Evolutionary conservation across 2,888 invertebrate genomes (phyloP).

Genomic region (Altica lythri): DNA sequence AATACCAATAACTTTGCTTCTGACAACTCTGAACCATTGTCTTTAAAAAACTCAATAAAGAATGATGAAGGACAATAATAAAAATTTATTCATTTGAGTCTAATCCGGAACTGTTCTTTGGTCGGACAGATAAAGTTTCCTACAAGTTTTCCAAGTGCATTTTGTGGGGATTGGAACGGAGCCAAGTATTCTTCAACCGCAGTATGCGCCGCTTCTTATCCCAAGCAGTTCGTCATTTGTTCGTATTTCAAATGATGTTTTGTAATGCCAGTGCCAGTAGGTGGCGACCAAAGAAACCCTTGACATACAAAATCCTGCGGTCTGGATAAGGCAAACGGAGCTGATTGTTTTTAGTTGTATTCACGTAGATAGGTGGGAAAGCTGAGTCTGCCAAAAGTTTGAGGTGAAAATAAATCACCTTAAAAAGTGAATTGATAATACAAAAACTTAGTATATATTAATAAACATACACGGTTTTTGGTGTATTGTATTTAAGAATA

Average conservation of each 20-base stretch:
- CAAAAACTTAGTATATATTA: too few relatives aligned
- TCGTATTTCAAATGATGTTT: slow-evolving; percentile 24
- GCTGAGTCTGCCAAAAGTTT: too few relatives aligned
- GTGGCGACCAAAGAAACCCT: slow-evolving; percentile 16
- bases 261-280: slow-evolving; percentile 16
- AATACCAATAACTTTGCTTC: too few relatives aligned
- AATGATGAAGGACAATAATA: too few relatives aligned
- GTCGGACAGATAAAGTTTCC: slow-evolving; percentile 40
- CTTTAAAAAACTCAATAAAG: too few relatives aligned
- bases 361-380: too few relatives aligned
- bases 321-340: not conserved
- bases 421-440: too few relatives aligned
- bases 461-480: too few relatives aligned
- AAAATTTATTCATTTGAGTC: too few relatives aligned
- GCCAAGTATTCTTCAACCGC: slow-evolving; percentile 35
- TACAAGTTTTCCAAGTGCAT: slow-evolving; percentile 41
- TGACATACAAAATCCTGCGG: slow-evolving; percentile 3
- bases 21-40: too few relatives aligned
- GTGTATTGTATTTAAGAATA: too few relatives aligned
- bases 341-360: not conserved
- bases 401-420: too few relatives aligned
- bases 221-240: slow-evolving; percentile 20
- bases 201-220: slow-evolving; percentile 22
- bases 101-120: not conserved
- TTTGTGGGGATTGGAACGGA: slow-evolving; percentile 35